Evolutionary conservation across 1,140 invertebrate species (phyloP), one percentile per base, ranked within the genome.

Genomic region (Aricia agestis): DNA sequence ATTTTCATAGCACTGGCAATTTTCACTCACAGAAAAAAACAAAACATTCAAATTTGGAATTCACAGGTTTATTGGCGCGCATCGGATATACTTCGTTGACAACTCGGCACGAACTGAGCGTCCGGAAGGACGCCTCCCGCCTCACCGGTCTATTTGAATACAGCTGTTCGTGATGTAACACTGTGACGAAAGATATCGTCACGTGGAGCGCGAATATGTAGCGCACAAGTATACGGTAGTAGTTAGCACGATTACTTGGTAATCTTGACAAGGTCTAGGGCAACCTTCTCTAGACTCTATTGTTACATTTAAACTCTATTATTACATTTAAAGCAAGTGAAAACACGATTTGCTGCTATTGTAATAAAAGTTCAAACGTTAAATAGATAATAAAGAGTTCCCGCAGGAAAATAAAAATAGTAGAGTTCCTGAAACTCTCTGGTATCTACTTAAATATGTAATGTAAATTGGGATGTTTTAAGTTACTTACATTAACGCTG

Each of bases 111-210:
- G 81, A 75, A 88, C 87, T 86, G 86, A 81, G 76, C 82, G 83
- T 87, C 85, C 84, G 82, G 78, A 81, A 80, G 82, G 87, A 85
- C 81, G 84, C 76, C 85, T 88, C 84, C 86, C 84, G 86, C 86
- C 84, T 79, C 84, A 86, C 82, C 86, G 87, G 72, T 80, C 76
- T 74, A 74, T 76, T 77, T 67, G 61, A 45, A 36, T 70, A 72
- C 77, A 75, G 76, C 75, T 76, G 73, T 73, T 78, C 81, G 80
- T 89, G 84, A 90, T 88, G 85, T 90, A 88, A 90, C 85, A 74
- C 79, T 86, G 80, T 87, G 87, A 89, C 83, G 84, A 83, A 81
- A 83, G 78, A 81, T 80, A 80, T 76, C 78, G 79, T 85, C 80
- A 81, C 76, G 17, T 63, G 18, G 59, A 25, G 18, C 19, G 10